Conservation (phyloP, 2,113 vertebrate species). For the Nematolebias whitei region DNA sequence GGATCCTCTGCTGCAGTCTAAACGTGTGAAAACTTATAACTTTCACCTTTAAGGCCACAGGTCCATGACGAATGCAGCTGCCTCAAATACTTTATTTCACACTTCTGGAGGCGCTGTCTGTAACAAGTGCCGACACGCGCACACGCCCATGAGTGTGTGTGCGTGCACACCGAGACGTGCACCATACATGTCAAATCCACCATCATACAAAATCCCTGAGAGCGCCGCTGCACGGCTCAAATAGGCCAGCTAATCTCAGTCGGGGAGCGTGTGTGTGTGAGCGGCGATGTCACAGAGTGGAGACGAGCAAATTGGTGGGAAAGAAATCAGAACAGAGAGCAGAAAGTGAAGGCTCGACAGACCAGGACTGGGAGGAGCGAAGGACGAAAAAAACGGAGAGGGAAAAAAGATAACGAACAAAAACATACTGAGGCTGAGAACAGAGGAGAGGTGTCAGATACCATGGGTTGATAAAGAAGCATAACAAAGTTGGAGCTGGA, state of each 20-base stretch:
- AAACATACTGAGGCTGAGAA: conserved; percentile 51
- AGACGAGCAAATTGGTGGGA: conserved; percentile 25
- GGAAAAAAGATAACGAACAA: conserved; percentile 45
- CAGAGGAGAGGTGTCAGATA: conserved; percentile 56
- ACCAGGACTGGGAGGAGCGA: conserved; percentile 43
- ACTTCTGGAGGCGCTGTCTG: conserved; percentile 46
- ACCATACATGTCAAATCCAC: conserved; percentile 45
- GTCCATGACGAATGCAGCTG: conserved; percentile 62
- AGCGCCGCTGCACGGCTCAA: conserved; percentile 67
- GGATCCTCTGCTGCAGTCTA: conserved; percentile 38
- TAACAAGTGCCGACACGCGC: conserved; percentile 28
- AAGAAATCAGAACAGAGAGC: conserved; percentile 38
- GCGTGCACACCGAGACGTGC: conserved; percentile 17
- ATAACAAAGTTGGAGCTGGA: conserved; percentile 59
- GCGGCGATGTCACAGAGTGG: conserved; percentile 62
- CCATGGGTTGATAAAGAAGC: conserved; percentile 48
- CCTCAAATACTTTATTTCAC: conserved; percentile 69
- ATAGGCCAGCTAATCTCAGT: conserved; percentile 73
- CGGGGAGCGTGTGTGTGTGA: conserved; percentile 44
- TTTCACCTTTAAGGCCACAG: conserved; percentile 60
- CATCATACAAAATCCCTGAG: conserved; percentile 57
- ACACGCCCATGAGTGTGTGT: conserved; percentile 14
- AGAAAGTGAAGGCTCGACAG: conserved; percentile 15
- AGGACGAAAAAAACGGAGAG: conserved; percentile 45
- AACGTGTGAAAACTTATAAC: conserved; percentile 54